Percentiles rank a stretch among this genome's conserved stretches.
Evolutionary conservation across 1,140 invertebrate species (phyloP).

Genomic region (Ooceraea biroi): DNA sequence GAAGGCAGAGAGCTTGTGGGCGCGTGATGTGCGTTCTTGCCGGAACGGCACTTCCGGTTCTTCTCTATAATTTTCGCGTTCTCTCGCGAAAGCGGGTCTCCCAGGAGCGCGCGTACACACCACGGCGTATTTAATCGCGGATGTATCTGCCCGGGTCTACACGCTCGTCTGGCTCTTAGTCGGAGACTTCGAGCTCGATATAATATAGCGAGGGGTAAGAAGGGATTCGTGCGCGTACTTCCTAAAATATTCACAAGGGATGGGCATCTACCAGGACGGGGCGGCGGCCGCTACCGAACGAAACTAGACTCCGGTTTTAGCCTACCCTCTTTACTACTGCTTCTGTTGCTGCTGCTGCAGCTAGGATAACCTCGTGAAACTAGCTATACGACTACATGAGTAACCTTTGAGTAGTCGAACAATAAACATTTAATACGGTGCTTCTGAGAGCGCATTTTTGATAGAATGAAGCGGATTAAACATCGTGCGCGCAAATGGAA

Average conservation of each 20-base stretch:
- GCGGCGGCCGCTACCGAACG: slow-evolving; percentile 21
- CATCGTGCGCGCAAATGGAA: not conserved
- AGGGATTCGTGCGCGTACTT: slow-evolving; percentile 36
- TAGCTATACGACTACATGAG: slow-evolving; percentile 38
- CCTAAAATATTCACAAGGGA: slow-evolving; percentile 63
- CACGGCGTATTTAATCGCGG: slow-evolving; percentile 36
- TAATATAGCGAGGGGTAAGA: slow-evolving; percentile 18
- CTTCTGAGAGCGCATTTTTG: slow-evolving; percentile 33
- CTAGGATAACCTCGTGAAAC: slow-evolving; percentile 56
- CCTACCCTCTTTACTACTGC: slow-evolving; percentile 15
- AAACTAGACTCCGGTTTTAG: slow-evolving; percentile 59
- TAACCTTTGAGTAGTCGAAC: slow-evolving; percentile 47
- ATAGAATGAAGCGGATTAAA: slow-evolving; percentile 4
- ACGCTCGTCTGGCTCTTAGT: not conserved
- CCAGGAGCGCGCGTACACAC: not conserved
- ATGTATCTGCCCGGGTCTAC: not conserved
- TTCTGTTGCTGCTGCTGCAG: slow-evolving; percentile 8
- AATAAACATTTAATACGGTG: slow-evolving; percentile 57
- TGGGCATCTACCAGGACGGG: slow-evolving; percentile 38
- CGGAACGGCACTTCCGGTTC: not conserved
- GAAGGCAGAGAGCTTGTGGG: not conserved
- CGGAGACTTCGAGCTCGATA: slow-evolving; percentile 34
- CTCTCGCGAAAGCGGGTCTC: not conserved
- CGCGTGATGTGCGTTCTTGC: not conserved
- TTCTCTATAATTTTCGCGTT: slow-evolving; percentile 27